Conservation (phyloP, 1,140 invertebrate genomes). For the Neodiprion fabricii region DNA sequence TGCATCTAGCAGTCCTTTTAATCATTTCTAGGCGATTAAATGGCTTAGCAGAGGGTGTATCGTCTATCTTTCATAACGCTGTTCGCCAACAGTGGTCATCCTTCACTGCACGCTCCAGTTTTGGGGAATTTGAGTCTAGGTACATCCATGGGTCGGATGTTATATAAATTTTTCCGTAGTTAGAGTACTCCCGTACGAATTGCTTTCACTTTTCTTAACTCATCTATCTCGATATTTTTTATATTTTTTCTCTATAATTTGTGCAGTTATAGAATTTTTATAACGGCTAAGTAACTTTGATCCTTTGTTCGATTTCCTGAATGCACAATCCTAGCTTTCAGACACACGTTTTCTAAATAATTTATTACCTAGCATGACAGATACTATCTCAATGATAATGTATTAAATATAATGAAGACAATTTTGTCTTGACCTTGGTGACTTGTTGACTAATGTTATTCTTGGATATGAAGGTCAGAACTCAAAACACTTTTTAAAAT, state of each 20-base stretch:
- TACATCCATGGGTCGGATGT: conserved; percentile 47
- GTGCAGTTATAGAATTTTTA: conserved; percentile 7
- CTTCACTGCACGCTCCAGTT: conserved; percentile 61
- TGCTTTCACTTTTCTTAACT: conserved; percentile 22
- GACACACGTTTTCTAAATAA: no score
- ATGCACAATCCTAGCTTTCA: no score
- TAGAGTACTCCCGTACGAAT: conserved; percentile 7
- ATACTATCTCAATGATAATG: no score
- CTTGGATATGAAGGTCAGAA: no score
- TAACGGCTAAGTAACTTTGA: conserved; percentile 26
- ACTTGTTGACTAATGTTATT: no score
- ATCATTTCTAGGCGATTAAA: conserved; percentile 66
- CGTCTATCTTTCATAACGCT: conserved; percentile 72
- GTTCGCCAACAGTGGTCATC: conserved; percentile 66
- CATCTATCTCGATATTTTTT: neutral
- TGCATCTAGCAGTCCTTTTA: conserved; percentile 7
- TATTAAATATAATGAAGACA: no score
- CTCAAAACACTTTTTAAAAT: no score
- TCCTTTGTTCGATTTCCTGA: conserved; percentile 19
- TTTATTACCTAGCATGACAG: no score
- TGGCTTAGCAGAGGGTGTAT: conserved; percentile 74
- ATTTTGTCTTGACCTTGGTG: no score
- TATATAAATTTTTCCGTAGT: conserved; percentile 15
- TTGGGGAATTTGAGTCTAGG: conserved; percentile 70
- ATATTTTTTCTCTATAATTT: no score